Evolutionary conservation across 2,797 vertebrate genomes (phyloP), one percentile per base, ranked within the genome.

Genomic region (Cheracebus regulus): DNA sequence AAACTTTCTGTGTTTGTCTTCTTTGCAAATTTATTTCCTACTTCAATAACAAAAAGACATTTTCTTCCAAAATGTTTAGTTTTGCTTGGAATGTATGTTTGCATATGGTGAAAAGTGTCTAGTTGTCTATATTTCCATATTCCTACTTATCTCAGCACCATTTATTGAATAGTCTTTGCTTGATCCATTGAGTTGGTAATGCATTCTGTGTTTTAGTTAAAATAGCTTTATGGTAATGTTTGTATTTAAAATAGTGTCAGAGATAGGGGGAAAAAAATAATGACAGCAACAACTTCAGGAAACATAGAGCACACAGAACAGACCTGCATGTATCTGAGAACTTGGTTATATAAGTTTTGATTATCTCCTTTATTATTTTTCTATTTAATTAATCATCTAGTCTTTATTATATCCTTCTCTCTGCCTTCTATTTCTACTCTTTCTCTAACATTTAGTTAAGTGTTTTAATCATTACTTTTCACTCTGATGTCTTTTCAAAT

Each of bases 11-110:
- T 92, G 52, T n/a, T 95, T 52, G n/a, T 79, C 67, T 95, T 39
- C 8, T 82, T 93, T 81, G 75, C 19, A 88, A 81, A 93, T 44
- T 33, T 90, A 80, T 89, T 92, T 72, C n/a, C 28, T 52, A 75
- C 8, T 90, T 20, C 4, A 91, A 70, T 52, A 72, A 44, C 28
- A 39, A 58, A 72, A 80, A 83, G 20, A 67, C 76, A 83, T 7
- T 5, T 50, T 33, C 19, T 85, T 93, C 70, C 48, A 36, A 88
- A 88, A 90, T 72, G 41, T n/a, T 64, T 44, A 61, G 22, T 26
- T 90, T 96, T 95, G n/a, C 8, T 46, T 41, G 39, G 44, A 95
- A 70, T 52, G 72, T 64, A 87, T 58, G 26, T 67, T 88, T 90
- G 41, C 44, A 61, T 1, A 12, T 50, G 14, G 30, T 50, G 5